Evolutionary conservation across 1,140 invertebrate species (phyloP).

Genomic region (Cherax destructor): DNA sequence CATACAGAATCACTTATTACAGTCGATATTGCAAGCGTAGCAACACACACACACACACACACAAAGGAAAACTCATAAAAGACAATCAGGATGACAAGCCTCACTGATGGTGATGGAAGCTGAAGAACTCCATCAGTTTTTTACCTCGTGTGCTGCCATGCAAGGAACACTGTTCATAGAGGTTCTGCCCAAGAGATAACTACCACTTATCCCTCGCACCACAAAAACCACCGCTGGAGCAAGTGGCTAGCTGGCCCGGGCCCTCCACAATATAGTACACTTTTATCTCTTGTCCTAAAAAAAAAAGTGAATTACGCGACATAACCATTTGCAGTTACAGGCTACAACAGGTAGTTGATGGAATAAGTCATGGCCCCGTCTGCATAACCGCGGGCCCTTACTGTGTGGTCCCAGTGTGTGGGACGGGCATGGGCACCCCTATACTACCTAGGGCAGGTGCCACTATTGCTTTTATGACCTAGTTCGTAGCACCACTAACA

Average conservation of each 20-base stretch:
- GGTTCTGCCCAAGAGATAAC: neutral
- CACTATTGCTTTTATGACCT: too few species aligned
- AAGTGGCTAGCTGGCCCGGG: neutral
- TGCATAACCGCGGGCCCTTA: neutral
- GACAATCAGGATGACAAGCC: too few species aligned
- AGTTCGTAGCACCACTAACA: too few species aligned
- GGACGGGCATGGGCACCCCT: too few species aligned
- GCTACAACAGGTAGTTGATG: slow-evolving; percentile 2
- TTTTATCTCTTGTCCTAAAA: slow-evolving; percentile 1
- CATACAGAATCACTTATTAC: neutral
- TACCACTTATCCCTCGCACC: neutral
- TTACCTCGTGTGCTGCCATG: neutral
- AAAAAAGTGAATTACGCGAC: slow-evolving; percentile 13
- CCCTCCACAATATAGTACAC: neutral
- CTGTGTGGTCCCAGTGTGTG: neutral
- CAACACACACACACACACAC: too few species aligned
- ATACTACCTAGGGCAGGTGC: too few species aligned
- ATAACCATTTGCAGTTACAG: slow-evolving; percentile 11
- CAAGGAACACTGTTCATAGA: neutral
- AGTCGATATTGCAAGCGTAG: too few species aligned
- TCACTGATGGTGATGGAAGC: too few species aligned
- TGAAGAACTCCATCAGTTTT: neutral
- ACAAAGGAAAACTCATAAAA: too few species aligned
- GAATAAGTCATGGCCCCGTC: neutral
- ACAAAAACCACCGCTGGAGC: neutral